Conservation (phyloP, 2,888 invertebrate genomes). For the Latrodectus elegans region DNA sequence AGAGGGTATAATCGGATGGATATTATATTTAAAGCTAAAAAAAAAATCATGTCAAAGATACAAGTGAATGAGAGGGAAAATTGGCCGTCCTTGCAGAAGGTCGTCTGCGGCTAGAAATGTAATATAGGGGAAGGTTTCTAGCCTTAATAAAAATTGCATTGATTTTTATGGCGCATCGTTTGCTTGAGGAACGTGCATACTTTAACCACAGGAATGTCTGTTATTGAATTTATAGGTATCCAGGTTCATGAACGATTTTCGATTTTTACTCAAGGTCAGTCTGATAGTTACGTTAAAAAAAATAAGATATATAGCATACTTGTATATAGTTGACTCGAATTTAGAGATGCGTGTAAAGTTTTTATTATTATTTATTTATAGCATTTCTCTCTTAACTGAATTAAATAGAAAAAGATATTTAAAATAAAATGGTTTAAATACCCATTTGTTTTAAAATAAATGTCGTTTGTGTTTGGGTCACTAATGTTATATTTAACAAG, state of each 20-base stretch:
- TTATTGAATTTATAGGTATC: not conserved
- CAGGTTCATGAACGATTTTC: not conserved
- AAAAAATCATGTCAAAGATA: not conserved
- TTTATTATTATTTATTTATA: no score
- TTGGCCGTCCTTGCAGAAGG: constrained; percentile 21
- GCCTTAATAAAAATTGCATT: not conserved
- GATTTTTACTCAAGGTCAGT: not conserved
- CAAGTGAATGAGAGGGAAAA: not conserved
- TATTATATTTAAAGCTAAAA: not conserved
- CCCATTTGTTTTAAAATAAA: no score
- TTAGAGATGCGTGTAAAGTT: no score
- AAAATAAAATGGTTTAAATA: no score
- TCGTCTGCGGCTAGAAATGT: constrained; percentile 8
- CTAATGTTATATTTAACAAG: no score
- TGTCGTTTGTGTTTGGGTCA: no score
- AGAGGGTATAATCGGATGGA: not conserved
- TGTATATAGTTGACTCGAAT: no score
- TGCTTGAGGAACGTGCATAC: not conserved
- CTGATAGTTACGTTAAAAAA: not conserved
- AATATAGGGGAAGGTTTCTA: not conserved
- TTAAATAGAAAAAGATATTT: no score
- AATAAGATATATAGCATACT: no score
- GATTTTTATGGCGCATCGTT: not conserved
- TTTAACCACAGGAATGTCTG: not conserved
- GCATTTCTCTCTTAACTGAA: no score